These are phyloP conservation scores for Intellagama lesueurii DNA, from an alignment of 2,797 vertebrate genomes.

Conservation along the genomic window DNA sequence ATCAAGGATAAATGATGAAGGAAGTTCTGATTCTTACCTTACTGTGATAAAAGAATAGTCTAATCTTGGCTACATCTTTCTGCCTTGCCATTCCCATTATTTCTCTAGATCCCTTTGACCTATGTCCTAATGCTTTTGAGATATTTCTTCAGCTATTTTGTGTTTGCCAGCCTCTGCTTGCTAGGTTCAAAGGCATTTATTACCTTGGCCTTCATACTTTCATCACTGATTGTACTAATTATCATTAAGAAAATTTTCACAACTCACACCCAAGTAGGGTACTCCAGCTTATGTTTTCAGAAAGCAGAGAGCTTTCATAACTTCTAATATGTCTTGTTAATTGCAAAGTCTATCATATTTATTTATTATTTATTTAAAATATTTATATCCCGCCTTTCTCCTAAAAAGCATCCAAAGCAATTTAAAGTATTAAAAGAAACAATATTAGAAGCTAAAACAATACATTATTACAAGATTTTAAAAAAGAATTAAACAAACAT, in stretches of 20 bases:
- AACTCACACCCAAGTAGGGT: background rate
- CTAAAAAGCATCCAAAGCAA: too few relatives aligned
- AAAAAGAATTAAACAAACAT: too few relatives aligned
- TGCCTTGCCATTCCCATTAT: conserved; percentile 2
- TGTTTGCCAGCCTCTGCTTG: background rate
- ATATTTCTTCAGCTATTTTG: background rate
- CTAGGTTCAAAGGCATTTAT: background rate
- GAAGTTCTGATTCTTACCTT: background rate
- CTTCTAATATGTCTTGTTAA: background rate
- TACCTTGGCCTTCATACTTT: rapidly evolving
- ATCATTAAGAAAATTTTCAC: background rate
- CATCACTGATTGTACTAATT: rapidly evolving
- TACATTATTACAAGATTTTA: too few relatives aligned
- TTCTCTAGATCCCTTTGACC: background rate
- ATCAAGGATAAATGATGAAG: background rate
- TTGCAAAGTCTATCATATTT: background rate
- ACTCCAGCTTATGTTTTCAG: background rate
- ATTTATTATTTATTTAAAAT: too few relatives aligned
- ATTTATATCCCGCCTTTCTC: too few relatives aligned
- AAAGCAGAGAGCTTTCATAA: background rate
- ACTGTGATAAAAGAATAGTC: background rate
- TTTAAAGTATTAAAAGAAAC: too few relatives aligned
- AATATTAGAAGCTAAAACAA: too few relatives aligned
- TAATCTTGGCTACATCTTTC: rapidly evolving
- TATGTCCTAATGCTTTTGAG: background rate